phyloP scores from a whole-genome alignment of 1,140 invertebrate species.

The Brachionus rotundiformis region DNA sequence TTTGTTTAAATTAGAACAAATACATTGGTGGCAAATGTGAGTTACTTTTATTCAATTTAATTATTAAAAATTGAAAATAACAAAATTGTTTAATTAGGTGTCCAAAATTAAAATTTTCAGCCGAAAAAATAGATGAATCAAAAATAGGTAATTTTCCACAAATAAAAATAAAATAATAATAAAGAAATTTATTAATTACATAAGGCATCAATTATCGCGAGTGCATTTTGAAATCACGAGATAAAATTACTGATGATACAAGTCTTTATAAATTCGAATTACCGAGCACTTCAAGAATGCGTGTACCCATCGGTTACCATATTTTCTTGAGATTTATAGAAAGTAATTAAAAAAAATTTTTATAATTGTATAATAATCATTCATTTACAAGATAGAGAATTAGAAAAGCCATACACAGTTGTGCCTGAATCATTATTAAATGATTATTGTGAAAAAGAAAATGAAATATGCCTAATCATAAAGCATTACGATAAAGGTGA shows the following conservation, averaged over 20 bases:
- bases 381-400: background rate
- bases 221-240: background rate
- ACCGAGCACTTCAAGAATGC: background rate
- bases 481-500: slow-evolving; percentile 33
- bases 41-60: background rate
- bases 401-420: slow-evolving; percentile 46
- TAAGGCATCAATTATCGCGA: slow-evolving; percentile 34
- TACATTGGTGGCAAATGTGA: slow-evolving; percentile 52
- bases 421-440: background rate
- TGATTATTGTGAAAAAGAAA: background rate
- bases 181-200: background rate
- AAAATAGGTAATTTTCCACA: background rate
- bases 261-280: slow-evolving; percentile 20
- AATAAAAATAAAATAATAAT: background rate
- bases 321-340: background rate
- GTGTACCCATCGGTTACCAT: slow-evolving; percentile 24
- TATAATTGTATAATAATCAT: background rate
- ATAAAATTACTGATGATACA: slow-evolving; percentile 27
- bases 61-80: too few relatives aligned
- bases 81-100: slow-evolving; percentile 14
- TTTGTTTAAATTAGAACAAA: slow-evolving; percentile 28
- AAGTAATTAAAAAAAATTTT: background rate
- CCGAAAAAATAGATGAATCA: slow-evolving; percentile 26
- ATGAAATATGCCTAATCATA: slow-evolving; percentile 12
- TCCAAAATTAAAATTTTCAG: slow-evolving; percentile 48